A percentile compares a stretch with the other conserved stretches of the same genome.
These are phyloP conservation scores for Noctuana brunneofusca DNA, from an alignment of 2,888 invertebrate species.

Conservation along the genomic window DNA sequence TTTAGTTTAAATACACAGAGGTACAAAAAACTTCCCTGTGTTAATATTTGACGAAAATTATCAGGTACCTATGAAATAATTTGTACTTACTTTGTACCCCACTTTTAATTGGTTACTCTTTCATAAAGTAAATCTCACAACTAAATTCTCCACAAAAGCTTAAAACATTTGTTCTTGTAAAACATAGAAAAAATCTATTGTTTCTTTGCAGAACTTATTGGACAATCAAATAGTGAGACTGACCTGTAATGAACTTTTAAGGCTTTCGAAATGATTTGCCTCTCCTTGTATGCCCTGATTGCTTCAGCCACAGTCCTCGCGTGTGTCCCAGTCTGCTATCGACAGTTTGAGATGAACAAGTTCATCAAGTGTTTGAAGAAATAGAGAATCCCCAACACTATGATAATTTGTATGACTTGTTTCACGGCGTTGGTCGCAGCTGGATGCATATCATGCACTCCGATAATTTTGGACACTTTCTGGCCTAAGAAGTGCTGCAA, in stretches of 20 bases:
- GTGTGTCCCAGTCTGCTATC: constrained; percentile 68
- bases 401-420: constrained; percentile 60
- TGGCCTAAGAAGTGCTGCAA: constrained; percentile 46
- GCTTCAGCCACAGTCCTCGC: constrained; percentile 69
- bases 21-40: not conserved
- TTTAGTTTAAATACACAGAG: not conserved
- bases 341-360: constrained; percentile 59
- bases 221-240: not conserved
- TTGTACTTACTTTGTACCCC: too few species aligned
- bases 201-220: not conserved
- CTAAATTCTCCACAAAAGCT: too few species aligned
- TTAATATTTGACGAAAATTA: not conserved
- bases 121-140: too few species aligned
- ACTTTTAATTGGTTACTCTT: too few species aligned
- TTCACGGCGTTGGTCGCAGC: constrained; percentile 55
- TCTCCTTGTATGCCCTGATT: constrained; percentile 68
- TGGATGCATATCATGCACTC: constrained; percentile 56
- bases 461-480: constrained; percentile 53
- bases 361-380: constrained; percentile 62
- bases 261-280: constrained; percentile 65
- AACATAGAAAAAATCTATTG: not conserved
- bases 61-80: not conserved
- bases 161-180: too few species aligned
- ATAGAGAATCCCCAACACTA: constrained; percentile 43
- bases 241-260: constrained; percentile 21